Evolutionary conservation across 2,888 invertebrate genomes (phyloP).

Genomic region (Dendrolimus houi): DNA sequence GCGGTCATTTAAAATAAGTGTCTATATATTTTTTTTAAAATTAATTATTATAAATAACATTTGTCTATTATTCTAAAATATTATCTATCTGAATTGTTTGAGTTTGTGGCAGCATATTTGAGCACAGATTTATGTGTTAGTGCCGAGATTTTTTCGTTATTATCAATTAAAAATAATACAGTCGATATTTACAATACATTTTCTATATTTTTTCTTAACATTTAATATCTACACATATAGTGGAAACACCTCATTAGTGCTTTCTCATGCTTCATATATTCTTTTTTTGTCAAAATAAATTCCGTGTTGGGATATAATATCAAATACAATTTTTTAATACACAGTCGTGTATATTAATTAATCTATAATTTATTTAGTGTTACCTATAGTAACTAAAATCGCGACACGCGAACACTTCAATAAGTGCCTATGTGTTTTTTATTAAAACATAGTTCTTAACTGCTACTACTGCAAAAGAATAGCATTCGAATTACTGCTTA

Average conservation of each 20-base stretch:
- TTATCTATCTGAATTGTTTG: not conserved
- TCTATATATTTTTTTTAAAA: not conserved
- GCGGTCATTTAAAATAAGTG: not conserved
- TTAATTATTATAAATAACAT: not conserved
- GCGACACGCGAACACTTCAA: no score
- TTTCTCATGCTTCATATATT: not conserved
- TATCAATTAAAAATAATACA: not conserved
- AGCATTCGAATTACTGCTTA: no score
- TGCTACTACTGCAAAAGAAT: no score
- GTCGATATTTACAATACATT: not conserved
- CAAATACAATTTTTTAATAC: no score
- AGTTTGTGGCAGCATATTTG: not conserved
- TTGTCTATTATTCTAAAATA: not conserved
- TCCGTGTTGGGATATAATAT: no score
- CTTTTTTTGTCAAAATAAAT: no score
- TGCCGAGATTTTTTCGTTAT: not conserved
- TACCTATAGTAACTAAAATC: no score
- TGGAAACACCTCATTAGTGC: not conserved
- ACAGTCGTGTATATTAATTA: no score
- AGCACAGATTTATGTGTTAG: not conserved
- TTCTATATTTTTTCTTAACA: not conserved
- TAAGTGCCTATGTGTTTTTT: no score
- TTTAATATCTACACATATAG: not conserved
- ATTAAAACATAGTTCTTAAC: no score
- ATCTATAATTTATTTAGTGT: no score